Evolutionary conservation across 1,140 invertebrate species (phyloP), one percentile per base, ranked within the genome.

Genomic region (Drosophila sucinea): DNA sequence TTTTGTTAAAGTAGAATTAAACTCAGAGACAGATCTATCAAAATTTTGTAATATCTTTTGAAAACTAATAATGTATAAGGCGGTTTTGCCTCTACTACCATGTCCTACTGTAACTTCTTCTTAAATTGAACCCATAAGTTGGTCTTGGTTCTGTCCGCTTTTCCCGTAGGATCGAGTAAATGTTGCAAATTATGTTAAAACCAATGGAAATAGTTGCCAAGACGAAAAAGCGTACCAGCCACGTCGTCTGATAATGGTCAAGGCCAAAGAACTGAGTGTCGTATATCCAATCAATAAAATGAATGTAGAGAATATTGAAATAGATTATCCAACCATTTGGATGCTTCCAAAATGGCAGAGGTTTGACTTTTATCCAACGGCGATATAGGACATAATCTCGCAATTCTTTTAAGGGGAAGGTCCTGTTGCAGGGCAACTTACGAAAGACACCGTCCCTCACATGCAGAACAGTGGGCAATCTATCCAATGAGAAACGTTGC

Each of bases 371-470:
- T 0, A 25, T n/a, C 56, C 56, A 60, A 6, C 66, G 10, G 0
- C 7, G 2, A 8, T 17, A 2, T 2, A 25, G 6, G 0, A 61
- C 51, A 33, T 70, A 23, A 35, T 70, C 5, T 23, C 25, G 41
- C 1, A 70, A 30, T 7, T 70, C 41, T 1, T 44, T 0, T 30
- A 8, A 30, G n/a, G 0, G 67, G 72, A 7, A 74, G 30, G 2
- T 38, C 3, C 2, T 38, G 2, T 8, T 11, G 10, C 35, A 38
- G 1, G 72, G 72, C 10, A 74, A 30, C 4, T 56, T 32, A 1
- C 72, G 72, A 8, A 70, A 70, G 6, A 29, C 44, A 2, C 72
- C 72, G 32, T 74, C 11, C 25, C 47, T 65, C 0, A 74, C 67
- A 29, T 74, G 67, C 11, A 74, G 30, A 25, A 70, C 40, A 1